Percentiles rank a stretch among this genome's conserved stretches.
Conservation (phyloP, 2,888 invertebrate genomes). For the Anarsia innoxiella region DNA sequence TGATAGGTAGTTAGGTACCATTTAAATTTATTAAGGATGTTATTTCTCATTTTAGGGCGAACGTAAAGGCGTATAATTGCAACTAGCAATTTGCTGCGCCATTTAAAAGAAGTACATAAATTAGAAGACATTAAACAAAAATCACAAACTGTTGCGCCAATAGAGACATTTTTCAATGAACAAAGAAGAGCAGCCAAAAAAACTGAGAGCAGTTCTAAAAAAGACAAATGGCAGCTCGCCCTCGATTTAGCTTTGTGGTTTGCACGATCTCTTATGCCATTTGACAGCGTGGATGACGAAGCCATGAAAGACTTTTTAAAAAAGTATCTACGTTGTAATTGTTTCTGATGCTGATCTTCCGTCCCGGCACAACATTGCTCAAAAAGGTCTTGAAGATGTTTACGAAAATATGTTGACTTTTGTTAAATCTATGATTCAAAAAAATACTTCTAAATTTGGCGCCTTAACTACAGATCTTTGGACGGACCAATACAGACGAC, state of each 20-base stretch:
- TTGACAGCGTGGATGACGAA: neutral
- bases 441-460: neutral
- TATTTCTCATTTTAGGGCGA: neutral
- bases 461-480: neutral
- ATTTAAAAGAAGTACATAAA: neutral
- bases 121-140: neutral
- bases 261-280: neutral
- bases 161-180: neutral
- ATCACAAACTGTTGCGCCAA: neutral
- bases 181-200: neutral
- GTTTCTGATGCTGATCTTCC: neutral
- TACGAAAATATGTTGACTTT: neutral
- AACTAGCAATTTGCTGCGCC: neutral
- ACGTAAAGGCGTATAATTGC: neutral
- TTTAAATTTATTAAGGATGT: neutral
- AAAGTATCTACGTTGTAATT: neutral
- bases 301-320: neutral
- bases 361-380: neutral
- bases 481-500: neutral
- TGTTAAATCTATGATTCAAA: neutral
- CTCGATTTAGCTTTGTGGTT: neutral
- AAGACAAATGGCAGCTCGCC: neutral
- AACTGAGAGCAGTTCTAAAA: neutral
- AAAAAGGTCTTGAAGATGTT: neutral
- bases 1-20: neutral